A percentile compares a stretch with the other conserved stretches of the same genome.
phyloP scores from a whole-genome alignment of 2,888 invertebrate genomes.

The Himalopsyche tibetana region DNA sequence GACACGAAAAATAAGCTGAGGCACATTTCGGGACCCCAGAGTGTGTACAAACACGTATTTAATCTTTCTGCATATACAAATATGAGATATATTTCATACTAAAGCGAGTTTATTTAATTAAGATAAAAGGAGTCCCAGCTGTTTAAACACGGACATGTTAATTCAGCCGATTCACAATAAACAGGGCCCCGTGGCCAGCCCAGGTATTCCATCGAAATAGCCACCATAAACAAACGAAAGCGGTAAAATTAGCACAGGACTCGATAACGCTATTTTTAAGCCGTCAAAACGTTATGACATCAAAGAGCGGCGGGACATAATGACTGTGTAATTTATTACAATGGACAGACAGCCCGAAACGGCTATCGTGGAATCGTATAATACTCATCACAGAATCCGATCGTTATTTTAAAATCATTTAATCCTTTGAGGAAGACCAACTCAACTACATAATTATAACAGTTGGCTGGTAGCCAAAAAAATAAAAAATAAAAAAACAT shows the following conservation, averaged over 20 bases:
- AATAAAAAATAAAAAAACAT: not conserved
- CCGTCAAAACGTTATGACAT: slow-evolving; percentile 3
- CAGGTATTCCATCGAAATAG: slow-evolving; percentile 22
- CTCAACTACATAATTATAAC: slow-evolving; percentile 7
- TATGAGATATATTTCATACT: too few relatives aligned
- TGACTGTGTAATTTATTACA: slow-evolving; percentile 34
- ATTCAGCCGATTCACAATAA: not conserved
- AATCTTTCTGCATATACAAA: too few relatives aligned
- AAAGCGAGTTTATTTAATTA: too few relatives aligned
- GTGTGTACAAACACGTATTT: too few relatives aligned
- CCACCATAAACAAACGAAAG: slow-evolving; percentile 37
- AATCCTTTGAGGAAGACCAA: slow-evolving; percentile 28
- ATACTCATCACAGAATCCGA: slow-evolving; percentile 14
- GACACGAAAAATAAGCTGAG: too few relatives aligned
- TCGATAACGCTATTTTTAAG: slow-evolving; percentile 17
- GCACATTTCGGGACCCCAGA: too few relatives aligned
- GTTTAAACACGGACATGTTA: not conserved
- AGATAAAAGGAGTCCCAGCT: too few relatives aligned
- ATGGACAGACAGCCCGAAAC: slow-evolving; percentile 1
- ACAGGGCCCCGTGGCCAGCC: not conserved
- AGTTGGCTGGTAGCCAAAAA: not conserved
- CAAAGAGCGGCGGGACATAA: not conserved
- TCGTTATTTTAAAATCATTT: slow-evolving; percentile 29
- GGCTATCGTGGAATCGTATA: slow-evolving; percentile 19
- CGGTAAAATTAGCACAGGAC: not conserved